Evolutionary conservation across 2,888 invertebrate genomes (phyloP), one percentile per base, ranked within the genome.

Genomic region (Pterostichus niger): DNA sequence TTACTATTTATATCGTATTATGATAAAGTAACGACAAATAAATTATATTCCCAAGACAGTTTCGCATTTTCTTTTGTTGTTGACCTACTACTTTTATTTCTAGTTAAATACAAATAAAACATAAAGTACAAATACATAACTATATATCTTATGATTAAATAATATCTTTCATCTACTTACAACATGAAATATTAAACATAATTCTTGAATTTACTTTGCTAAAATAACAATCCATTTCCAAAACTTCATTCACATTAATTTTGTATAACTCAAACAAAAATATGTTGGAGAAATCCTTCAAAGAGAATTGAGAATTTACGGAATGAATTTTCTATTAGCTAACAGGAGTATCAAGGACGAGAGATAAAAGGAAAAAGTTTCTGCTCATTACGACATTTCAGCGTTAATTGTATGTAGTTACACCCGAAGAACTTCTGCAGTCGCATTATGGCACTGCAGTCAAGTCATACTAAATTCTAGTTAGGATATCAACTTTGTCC

Each of bases 391-490:
- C 17, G 35, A 64, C 24, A 64, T 31, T 64, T 33, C 31, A 31
- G 11, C 35, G 33, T 31, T 31, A 24, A 64, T 31, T 49, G 49
- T 49, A 49, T 49, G 49, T 49, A 49, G 13, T 49, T n/a, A 49
- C 2, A 49, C 10, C 1, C n/a, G 4, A 49, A 75, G 75, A 75
- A 75, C 75, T 75, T 75, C 75, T 49, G 75, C 31, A 49, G 15
- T 17, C 75, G 52, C 24, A 73, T 6, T 15, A 24, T 52, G 75
- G 10, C 75, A 49, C 52, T 49, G 52, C 49, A 24, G 40, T 24
- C 24, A 17, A 44, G 10, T 49, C 52, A 31, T 52, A 49, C 49
- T 1, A 49, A 11, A 10, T 49, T 0, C 1, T 49, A 49, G 49
- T 49, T 49, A n/a, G 49, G 49, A 6, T 49, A 49, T 7, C 40